Evolutionary conservation across 1,140 invertebrate genomes (phyloP), one percentile per base, ranked within the genome.

Genomic region (Drosophila pseudoobscura): DNA sequence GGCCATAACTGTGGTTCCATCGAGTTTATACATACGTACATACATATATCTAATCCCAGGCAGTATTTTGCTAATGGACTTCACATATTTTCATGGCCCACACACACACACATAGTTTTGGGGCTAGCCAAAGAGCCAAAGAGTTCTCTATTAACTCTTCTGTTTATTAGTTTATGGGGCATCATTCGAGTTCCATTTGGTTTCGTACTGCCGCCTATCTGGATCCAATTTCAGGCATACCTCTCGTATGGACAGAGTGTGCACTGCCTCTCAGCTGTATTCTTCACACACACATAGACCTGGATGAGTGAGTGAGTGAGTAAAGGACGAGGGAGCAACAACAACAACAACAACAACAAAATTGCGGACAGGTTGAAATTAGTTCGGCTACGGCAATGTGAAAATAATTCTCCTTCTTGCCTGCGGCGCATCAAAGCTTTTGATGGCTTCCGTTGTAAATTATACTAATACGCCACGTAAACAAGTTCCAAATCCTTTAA

Each of bases 401-500:
- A 87, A 85, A 78, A 85, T 78, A 68, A 82, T 82, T 85, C 82
- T 57, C 46, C 59, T 46, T 58, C 61, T 41, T 51, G 80, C 82
- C 80, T 87, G 82, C 60, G 78, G 80, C 80, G 58, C 69, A 53
- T 80, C 74, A 70, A 65, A 85, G 58, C 78, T 83, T 85, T 85
- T 85, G 82, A 87, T 85, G 82, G 82, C 78, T 85, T 85, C 74
- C 83, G 82, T 63, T 85, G 58, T 65, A 87, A 87, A 87, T 87
- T 78, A 82, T 71, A 82, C 69, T 85, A 85, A 85, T 85, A 82
- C 78, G 79, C 75, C 83, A 88, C 83, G 78, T 87, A 89, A 87
- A 87, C 83, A 87, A 83, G 59, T 72, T 68, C 65, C 84, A 84
- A 89, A 87, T 89, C 79, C 83, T 78, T 88, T 82, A 87, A 87